Percentiles rank a stretch among this genome's conserved stretches.
phyloP scores from a whole-genome alignment of 2,113 vertebrate genomes.

The Mesoclemmys tuberculata region DNA sequence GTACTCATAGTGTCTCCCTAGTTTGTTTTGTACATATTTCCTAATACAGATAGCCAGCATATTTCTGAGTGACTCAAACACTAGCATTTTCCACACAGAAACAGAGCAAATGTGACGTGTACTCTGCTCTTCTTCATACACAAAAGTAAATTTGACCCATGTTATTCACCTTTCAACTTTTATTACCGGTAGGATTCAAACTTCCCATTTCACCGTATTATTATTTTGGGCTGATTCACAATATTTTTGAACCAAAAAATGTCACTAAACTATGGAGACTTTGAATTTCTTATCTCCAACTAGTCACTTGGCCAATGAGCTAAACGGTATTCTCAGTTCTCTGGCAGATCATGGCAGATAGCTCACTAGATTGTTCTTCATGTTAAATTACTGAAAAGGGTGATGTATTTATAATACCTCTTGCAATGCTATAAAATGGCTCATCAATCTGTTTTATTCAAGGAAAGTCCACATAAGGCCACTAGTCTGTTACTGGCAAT shows the following conservation, averaged over 20 bases:
- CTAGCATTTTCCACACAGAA: neutral
- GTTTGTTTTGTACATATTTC: neutral
- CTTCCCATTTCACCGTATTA: conserved; percentile 16
- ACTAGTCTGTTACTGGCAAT: conserved; percentile 83
- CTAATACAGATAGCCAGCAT: neutral
- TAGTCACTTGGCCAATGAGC: conserved; percentile 44
- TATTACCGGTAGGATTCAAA: conserved; percentile 4
- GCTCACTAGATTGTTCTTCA: conserved; percentile 80
- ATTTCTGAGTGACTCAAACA: neutral
- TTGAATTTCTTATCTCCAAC: conserved; percentile 49
- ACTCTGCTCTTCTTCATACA: neutral
- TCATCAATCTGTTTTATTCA: conserved; percentile 86
- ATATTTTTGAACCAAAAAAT: conserved; percentile 1
- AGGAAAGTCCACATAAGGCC: conserved; percentile 81
- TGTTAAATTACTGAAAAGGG: conserved; percentile 80
- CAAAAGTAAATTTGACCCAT: neutral
- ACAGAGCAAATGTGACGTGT: neutral
- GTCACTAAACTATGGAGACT: conserved; percentile 52
- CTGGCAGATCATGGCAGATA: conserved; percentile 51
- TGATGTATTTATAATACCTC: conserved; percentile 83
- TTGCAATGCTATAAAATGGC: conserved; percentile 82
- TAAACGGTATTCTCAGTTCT: conserved; percentile 54
- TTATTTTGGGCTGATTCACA: conserved; percentile 21
- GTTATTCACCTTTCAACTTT: conserved; percentile 23
- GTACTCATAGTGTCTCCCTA: neutral